Evolutionary conservation across 2,113 vertebrate species (phyloP).

Genomic region (cattle (Bos taurus)): ARS-UCD2.0 NC_037331.1:20786501-20787000

Average conservation of each 20-base stretch:
- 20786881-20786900: background rate
- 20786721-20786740: background rate
- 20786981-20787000: background rate
- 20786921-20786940: background rate
- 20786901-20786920: background rate
- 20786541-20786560: background rate
- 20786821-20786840: background rate
- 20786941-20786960: background rate
- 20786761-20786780: background rate
- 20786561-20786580: background rate
- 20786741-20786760: background rate
- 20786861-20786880: background rate
- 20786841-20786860: background rate
- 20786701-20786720: background rate
- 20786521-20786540: background rate
- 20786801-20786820: background rate
- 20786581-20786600: background rate
- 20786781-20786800: background rate
- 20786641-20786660: background rate
- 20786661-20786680: background rate
- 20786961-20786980: background rate
- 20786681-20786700: background rate
- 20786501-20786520: background rate
- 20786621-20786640: background rate
- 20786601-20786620: background rate